These are phyloP conservation scores for Pedionomus torquatus DNA, from an alignment of 2,113 vertebrate species.

Conservation along the genomic window DNA sequence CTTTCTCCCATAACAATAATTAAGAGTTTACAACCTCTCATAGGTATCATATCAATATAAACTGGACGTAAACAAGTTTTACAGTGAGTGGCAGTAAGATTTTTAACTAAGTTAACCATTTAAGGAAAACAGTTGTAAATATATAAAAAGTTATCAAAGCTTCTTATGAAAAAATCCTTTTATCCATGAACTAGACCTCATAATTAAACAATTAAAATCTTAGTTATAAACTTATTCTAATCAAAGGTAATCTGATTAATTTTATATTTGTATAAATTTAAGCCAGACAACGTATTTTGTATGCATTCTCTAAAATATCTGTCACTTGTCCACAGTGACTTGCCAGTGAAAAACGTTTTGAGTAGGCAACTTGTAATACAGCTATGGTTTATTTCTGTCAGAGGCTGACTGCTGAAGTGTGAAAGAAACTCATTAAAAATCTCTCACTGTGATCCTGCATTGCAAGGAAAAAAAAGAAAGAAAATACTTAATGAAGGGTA, in stretches of 20 bases:
- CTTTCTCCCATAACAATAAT: not conserved
- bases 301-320: constrained; percentile 58
- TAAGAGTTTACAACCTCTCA: not conserved
- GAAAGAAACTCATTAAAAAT: constrained; percentile 85
- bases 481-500: constrained; percentile 74
- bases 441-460: constrained; percentile 77
- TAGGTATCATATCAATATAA: not conserved
- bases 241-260: constrained; percentile 1
- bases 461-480: constrained; percentile 32
- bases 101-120: not conserved
- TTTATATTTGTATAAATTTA: constrained; percentile 1
- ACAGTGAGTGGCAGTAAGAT: not conserved
- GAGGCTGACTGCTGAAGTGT: constrained; percentile 76
- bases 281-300: constrained; percentile 41
- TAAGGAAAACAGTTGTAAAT: not conserved
- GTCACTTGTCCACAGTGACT: constrained; percentile 65
- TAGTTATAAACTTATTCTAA: not conserved
- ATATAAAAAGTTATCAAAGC: not conserved
- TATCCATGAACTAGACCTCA: not conserved
- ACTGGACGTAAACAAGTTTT: not conserved
- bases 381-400: constrained; percentile 77
- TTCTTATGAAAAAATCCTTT: not conserved
- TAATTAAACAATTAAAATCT: constrained; percentile 19
- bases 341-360: constrained; percentile 74
- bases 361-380: constrained; percentile 75